Evolutionary conservation across 2,888 invertebrate genomes (phyloP).

Genomic region (Lampropteryx suffumata): DNA sequence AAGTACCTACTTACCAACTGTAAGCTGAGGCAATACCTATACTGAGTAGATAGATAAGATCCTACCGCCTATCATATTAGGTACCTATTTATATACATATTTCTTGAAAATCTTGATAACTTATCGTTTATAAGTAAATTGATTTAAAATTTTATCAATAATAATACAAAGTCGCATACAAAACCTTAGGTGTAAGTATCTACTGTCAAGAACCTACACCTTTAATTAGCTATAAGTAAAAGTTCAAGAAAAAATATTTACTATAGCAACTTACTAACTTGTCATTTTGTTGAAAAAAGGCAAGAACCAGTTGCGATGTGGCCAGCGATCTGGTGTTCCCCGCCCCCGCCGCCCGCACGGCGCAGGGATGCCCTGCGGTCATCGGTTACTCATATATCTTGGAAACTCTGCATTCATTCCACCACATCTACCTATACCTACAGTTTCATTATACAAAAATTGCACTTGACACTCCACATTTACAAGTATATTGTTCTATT

Average conservation of each 20-base stretch:
- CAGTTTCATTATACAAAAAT: conserved; percentile 51
- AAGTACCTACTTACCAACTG: not conserved
- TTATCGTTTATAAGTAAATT: conserved; percentile 23
- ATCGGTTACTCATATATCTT: conserved; percentile 73
- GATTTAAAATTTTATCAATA: conserved; percentile 12
- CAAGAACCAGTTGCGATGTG: conserved; percentile 43
- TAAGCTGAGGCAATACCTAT: conserved; percentile 2
- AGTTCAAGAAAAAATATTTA: conserved; percentile 1
- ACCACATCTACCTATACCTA: conserved; percentile 48
- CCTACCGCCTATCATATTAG: conserved; percentile 28
- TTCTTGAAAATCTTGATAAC: conserved; percentile 32
- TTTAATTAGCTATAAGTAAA: too few species aligned
- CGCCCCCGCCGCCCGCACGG: conserved; percentile 52
- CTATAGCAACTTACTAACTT: conserved; percentile 44
- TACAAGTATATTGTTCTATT: too few species aligned
- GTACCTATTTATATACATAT: conserved; percentile 13
- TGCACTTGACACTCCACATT: conserved; percentile 45
- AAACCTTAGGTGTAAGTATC: not conserved
- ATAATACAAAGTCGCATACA: not conserved
- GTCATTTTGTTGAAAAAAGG: conserved; percentile 49
- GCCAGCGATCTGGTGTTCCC: conserved; percentile 50
- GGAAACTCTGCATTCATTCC: conserved; percentile 62
- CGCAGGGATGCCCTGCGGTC: conserved; percentile 71
- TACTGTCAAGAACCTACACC: not conserved
- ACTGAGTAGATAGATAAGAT: conserved; percentile 27